phyloP scores from a whole-genome alignment of 1,140 invertebrate species.

The Thaumetopoea pityocampa region DNA sequence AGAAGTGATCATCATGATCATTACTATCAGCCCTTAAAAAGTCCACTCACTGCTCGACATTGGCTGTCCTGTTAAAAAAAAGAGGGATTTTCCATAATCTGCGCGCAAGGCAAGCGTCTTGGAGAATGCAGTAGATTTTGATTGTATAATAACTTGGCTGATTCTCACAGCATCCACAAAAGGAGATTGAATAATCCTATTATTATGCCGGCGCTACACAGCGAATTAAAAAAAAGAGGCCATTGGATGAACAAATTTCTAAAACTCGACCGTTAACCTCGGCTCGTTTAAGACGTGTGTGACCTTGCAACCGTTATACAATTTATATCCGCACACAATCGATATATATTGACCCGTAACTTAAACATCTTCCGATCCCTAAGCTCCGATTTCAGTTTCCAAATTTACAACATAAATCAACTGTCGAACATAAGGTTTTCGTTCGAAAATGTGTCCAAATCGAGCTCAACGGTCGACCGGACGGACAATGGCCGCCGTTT shows the following conservation, averaged over 20 bases:
- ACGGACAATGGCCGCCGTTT: constrained; percentile 19
- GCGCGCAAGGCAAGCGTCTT: too few relatives aligned
- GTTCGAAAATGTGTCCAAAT: constrained; percentile 64
- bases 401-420: constrained; percentile 66
- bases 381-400: constrained; percentile 32
- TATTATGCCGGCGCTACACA: not conserved
- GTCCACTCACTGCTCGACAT: too few relatives aligned
- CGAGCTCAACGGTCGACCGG: constrained; percentile 41
- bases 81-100: too few relatives aligned
- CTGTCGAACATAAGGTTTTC: constrained; percentile 54
- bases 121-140: too few relatives aligned
- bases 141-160: too few relatives aligned
- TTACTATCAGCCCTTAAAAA: too few relatives aligned
- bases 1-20: too few relatives aligned
- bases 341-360: constrained; percentile 60
- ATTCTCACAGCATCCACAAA: too few relatives aligned
- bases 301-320: constrained; percentile 54
- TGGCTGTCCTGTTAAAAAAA: too few relatives aligned
- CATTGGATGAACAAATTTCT: not conserved
- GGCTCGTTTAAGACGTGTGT: constrained; percentile 48
- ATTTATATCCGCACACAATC: constrained; percentile 47
- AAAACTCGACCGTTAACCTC: constrained; percentile 51
- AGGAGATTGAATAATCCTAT: not conserved
- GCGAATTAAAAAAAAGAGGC: not conserved
- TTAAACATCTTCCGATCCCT: constrained; percentile 59